Percentiles rank a stretch among this genome's conserved stretches.
phyloP scores from a whole-genome alignment of 2,888 invertebrate species.

The Cremastinae sp. region DNA sequence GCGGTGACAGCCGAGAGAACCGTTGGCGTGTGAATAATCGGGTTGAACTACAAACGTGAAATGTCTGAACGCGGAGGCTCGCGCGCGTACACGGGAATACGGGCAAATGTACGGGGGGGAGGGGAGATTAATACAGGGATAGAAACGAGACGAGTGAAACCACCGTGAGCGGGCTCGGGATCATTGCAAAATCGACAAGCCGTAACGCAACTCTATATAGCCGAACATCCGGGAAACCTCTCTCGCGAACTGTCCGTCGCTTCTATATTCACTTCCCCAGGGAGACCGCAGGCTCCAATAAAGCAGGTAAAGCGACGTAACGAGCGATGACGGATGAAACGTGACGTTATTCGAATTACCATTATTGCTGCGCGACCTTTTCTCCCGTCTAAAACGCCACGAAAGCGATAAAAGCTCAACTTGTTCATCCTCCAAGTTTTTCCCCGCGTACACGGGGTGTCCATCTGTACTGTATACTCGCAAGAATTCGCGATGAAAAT shows the following conservation, averaged over 20 bases:
- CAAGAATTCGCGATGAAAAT: too few species aligned
- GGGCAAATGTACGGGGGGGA: background rate
- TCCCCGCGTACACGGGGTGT: background rate
- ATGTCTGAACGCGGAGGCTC: slow-evolving; percentile 54
- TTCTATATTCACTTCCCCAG: background rate
- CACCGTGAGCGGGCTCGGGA: slow-evolving; percentile 49
- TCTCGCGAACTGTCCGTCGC: slow-evolving; percentile 13
- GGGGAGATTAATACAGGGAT: background rate
- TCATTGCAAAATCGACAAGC: slow-evolving; percentile 60
- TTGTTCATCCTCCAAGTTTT: background rate
- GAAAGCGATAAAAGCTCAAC: slow-evolving; percentile 33
- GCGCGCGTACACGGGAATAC: background rate
- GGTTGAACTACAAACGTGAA: slow-evolving; percentile 61
- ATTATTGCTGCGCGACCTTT: slow-evolving; percentile 43
- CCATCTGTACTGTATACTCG: background rate
- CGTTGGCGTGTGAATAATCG: slow-evolving; percentile 65
- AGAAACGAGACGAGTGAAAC: slow-evolving; percentile 33
- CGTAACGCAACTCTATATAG: slow-evolving; percentile 48
- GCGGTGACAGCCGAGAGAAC: slow-evolving; percentile 62
- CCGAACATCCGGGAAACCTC: slow-evolving; percentile 33
- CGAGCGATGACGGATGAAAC: slow-evolving; percentile 61
- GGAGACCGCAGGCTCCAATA: slow-evolving; percentile 14
- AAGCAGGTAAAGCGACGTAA: slow-evolving; percentile 53
- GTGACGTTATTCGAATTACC: slow-evolving; percentile 61
- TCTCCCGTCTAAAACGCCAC: slow-evolving; percentile 20